Evolutionary conservation across 2,113 vertebrate genomes (phyloP).

Genomic region (Anguilla japonica): DNA sequence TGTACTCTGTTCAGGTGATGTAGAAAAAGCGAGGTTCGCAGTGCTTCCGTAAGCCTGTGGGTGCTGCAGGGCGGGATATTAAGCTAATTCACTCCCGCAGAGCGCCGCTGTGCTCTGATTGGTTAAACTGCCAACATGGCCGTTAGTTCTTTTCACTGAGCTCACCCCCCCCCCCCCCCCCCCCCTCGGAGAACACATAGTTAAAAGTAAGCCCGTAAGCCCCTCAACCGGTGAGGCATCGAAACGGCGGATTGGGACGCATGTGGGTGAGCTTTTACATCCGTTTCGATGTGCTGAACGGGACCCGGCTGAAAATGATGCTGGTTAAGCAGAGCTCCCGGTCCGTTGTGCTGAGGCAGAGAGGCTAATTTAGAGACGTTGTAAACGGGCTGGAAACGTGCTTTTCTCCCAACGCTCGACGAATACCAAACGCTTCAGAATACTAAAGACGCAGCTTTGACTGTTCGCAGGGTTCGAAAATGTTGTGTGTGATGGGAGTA

Average conservation of each 20-base stretch:
- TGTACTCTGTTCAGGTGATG: not conserved
- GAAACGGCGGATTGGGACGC: not conserved
- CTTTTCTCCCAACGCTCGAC: not conserved
- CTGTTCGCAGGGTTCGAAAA: not conserved
- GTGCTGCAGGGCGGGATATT: not conserved
- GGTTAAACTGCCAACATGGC: not conserved
- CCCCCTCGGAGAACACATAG: not conserved
- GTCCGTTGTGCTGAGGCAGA: not conserved
- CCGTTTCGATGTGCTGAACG: not conserved
- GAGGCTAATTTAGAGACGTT: not conserved
- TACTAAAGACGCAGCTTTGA: not conserved
- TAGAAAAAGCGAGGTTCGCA: not conserved
- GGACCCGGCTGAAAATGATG: not conserved
- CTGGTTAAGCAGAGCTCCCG: not conserved
- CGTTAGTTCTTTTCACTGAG: not conserved
- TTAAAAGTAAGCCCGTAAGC: not conserved
- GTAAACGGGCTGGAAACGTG: not conserved
- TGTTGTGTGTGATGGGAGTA: not conserved
- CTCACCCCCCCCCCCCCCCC: not conserved
- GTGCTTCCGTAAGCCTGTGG: not conserved
- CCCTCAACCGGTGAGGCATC: not conserved
- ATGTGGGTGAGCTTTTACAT: not conserved
- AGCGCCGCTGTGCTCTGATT: not conserved
- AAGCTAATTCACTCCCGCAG: not conserved
- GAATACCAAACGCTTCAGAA: not conserved